These are phyloP conservation scores for Drosophila rubida DNA, from an alignment of 2,888 invertebrate species.

Conservation along the genomic window DNA sequence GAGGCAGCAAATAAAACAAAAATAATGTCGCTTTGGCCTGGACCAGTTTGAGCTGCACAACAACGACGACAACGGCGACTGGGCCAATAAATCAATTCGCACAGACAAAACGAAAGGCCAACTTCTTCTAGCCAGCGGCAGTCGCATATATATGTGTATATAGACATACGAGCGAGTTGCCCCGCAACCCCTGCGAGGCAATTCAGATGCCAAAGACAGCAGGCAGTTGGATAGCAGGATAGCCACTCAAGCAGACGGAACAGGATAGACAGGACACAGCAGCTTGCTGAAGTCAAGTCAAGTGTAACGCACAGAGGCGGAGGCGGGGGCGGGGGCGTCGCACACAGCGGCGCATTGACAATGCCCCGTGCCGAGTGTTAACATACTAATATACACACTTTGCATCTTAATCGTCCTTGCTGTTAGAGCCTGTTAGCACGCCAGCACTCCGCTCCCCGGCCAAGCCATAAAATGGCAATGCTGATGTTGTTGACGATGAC, in stretches of 20 bases:
- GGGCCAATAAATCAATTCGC: constrained; percentile 75
- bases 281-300: constrained; percentile 66
- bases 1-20: constrained; percentile 24
- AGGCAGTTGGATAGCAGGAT: constrained; percentile 36
- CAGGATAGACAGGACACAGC: constrained; percentile 36
- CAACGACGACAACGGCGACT: no score
- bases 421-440: constrained; percentile 51
- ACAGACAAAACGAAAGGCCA: constrained; percentile 50
- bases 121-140: constrained; percentile 34
- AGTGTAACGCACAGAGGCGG: constrained; percentile 45
- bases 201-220: constrained; percentile 71
- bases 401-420: constrained; percentile 75
- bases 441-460: not conserved
- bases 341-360: constrained; percentile 35
- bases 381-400: constrained; percentile 79
- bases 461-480: constrained; percentile 3
- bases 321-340: no score
- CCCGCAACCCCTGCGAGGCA: constrained; percentile 39
- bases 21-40: constrained; percentile 39
- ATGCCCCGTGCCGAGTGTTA: constrained; percentile 62
- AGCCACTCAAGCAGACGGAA: constrained; percentile 15
- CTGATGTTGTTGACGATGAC: constrained; percentile 6
- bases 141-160: no score
- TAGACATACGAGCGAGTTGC: constrained; percentile 4
- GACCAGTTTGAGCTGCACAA: constrained; percentile 39